Evolutionary conservation across 1,140 invertebrate species (phyloP).

Genomic region (Sitodiplosis mosellana): DNA sequence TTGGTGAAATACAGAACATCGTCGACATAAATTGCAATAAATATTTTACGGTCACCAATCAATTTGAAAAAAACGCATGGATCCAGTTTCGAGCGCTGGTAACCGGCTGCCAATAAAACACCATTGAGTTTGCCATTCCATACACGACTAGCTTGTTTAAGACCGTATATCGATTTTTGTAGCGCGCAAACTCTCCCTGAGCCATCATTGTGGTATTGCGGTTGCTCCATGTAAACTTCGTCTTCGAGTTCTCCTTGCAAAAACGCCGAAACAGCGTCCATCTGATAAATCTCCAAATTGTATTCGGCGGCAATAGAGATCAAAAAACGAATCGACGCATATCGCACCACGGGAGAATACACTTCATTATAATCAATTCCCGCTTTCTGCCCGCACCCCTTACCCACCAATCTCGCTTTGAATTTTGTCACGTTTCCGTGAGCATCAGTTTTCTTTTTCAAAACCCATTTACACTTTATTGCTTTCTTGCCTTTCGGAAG

Average conservation of each 20-base stretch:
- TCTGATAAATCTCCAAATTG: slow-evolving; percentile 10
- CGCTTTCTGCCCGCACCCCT: slow-evolving; percentile 9
- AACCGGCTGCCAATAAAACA: slow-evolving; percentile 5
- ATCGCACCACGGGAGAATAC: slow-evolving; percentile 6
- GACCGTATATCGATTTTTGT: background rate
- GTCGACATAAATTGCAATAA: slow-evolving; percentile 15
- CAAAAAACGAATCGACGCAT: slow-evolving; percentile 8
- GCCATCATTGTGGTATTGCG: slow-evolving; percentile 7
- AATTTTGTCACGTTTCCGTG: background rate
- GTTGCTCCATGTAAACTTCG: slow-evolving; percentile 24
- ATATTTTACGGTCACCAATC: slow-evolving; percentile 5
- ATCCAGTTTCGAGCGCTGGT: slow-evolving; percentile 6
- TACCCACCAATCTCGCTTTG: slow-evolving; percentile 11
- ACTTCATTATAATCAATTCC: slow-evolving; percentile 11
- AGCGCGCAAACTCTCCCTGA: slow-evolving; percentile 3
- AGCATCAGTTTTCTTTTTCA: slow-evolving; percentile 2
- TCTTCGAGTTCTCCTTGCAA: slow-evolving; percentile 11
- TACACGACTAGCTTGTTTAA: background rate
- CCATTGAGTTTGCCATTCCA: slow-evolving; percentile 15
- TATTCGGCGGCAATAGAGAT: slow-evolving; percentile 11
- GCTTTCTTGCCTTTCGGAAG: slow-evolving; percentile 7
- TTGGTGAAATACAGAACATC: slow-evolving; percentile 13
- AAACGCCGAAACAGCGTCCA: slow-evolving; percentile 11
- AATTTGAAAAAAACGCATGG: slow-evolving; percentile 14
- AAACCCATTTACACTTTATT: slow-evolving; percentile 12